A percentile compares a stretch with the other conserved stretches of the same genome.
These are phyloP conservation scores for Macrobrachium nipponense DNA, from an alignment of 1,140 invertebrate species.

Conservation along the genomic window DNA sequence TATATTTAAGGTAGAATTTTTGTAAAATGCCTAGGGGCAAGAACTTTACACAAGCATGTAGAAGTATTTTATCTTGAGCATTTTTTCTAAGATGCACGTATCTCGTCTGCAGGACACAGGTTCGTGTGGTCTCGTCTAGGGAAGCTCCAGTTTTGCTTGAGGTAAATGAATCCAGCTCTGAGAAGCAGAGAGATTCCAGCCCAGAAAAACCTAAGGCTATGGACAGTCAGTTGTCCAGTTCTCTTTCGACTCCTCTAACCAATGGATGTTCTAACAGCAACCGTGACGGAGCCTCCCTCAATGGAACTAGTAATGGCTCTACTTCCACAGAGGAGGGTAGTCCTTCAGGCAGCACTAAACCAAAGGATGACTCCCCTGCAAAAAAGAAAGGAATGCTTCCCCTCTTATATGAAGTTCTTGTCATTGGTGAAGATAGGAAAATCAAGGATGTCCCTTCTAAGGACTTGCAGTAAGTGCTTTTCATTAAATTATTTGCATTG, in stretches of 20 bases:
- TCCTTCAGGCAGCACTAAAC: background rate
- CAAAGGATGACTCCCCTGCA: conserved; percentile 35
- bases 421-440: conserved; percentile 39
- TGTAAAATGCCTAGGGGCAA: too few species aligned
- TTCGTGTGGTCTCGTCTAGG: conserved; percentile 25
- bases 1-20: too few species aligned
- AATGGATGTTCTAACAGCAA: conserved; percentile 12
- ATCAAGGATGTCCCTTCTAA: conserved; percentile 45
- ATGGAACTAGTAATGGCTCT: conserved; percentile 33
- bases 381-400: conserved; percentile 36
- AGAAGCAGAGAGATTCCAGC: background rate
- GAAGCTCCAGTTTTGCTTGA: background rate
- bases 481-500: background rate
- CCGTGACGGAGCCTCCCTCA: background rate
- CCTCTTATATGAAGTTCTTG: conserved; percentile 37
- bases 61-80: too few species aligned
- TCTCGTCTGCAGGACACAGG: conserved; percentile 15
- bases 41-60: too few species aligned
- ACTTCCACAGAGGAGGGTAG: conserved; percentile 13
- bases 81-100: background rate
- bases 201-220: background rate
- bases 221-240: background rate
- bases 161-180: background rate
- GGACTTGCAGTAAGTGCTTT: conserved; percentile 36
- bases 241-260: background rate